Conservation (phyloP, 2,888 invertebrate genomes). For the Tortricodes alternella region DNA sequence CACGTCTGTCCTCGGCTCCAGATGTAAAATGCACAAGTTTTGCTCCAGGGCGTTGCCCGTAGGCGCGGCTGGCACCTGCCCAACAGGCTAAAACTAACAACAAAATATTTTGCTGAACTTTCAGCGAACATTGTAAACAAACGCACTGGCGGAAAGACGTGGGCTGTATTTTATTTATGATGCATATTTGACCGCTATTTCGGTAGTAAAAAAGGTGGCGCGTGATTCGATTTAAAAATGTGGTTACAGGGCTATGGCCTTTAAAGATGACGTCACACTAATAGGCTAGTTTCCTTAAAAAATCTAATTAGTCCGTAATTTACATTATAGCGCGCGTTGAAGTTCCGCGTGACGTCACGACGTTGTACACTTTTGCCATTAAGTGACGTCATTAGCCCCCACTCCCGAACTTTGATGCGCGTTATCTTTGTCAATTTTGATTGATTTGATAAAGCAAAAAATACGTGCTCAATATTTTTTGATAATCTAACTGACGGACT, state of each 20-base stretch:
- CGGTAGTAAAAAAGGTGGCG: background rate
- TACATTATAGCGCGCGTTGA: too few species aligned
- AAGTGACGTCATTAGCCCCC: too few species aligned
- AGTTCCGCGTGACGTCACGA: too few species aligned
- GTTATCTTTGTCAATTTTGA: too few species aligned
- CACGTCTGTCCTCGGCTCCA: background rate
- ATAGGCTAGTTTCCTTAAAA: too few species aligned
- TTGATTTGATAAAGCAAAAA: too few species aligned
- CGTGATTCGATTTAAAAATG: background rate
- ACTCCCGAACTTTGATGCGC: too few species aligned
- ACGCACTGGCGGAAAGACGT: conserved; percentile 2
- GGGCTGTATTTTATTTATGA: background rate
- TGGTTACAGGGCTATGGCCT: background rate
- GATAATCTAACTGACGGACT: too few species aligned
- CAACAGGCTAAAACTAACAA: background rate
- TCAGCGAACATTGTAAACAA: conserved; percentile 15
- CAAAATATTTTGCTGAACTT: conserved; percentile 19
- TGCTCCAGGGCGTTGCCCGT: conserved; percentile 5
- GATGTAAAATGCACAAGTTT: background rate
- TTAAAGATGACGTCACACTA: too few species aligned
- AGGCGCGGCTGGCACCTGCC: conserved; percentile 10
- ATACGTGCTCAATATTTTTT: too few species aligned
- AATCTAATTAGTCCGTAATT: too few species aligned
- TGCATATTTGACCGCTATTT: conserved; percentile 17
- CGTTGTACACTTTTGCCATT: too few species aligned